Percentiles rank a stretch among this genome's conserved stretches.
Evolutionary conservation across 1,140 invertebrate genomes (phyloP).

Genomic region (Helicoverpa zea): DNA sequence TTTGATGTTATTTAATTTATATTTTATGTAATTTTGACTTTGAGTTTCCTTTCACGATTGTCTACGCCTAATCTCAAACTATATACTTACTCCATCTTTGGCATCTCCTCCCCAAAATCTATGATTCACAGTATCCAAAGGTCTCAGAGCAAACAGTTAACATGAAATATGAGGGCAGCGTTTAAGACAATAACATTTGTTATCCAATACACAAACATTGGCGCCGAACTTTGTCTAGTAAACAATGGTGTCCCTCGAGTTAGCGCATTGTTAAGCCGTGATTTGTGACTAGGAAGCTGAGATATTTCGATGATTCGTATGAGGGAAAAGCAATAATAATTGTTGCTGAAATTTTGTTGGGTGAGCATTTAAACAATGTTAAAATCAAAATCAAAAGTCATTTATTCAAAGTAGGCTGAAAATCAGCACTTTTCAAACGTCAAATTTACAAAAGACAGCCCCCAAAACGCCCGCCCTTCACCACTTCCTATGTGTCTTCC

Average conservation of each 20-base stretch:
- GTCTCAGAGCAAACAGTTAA: constrained; percentile 1
- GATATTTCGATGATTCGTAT: background rate
- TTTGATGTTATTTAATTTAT: too few species aligned
- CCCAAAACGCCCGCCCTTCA: too few species aligned
- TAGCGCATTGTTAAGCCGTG: constrained; percentile 16
- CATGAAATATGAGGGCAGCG: constrained; percentile 6
- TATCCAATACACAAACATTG: constrained; percentile 7
- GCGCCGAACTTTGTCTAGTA: constrained; percentile 10
- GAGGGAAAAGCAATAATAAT: background rate
- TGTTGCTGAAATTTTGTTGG: background rate
- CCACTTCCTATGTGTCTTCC: too few species aligned
- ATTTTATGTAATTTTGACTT: too few species aligned
- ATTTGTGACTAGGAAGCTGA: background rate
- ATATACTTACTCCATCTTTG: too few species aligned
- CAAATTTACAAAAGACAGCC: too few species aligned
- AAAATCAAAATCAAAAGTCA: too few species aligned
- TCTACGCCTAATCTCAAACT: too few species aligned
- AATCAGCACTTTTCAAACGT: too few species aligned
- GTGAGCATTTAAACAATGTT: background rate
- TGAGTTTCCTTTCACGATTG: too few species aligned
- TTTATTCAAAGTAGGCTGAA: too few species aligned
- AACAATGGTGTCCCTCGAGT: constrained; percentile 17
- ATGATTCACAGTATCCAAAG: constrained; percentile 1
- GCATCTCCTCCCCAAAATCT: too few species aligned
- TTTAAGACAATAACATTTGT: constrained; percentile 22